Evolutionary conservation across 2,797 vertebrate species (phyloP), one percentile per base, ranked within the genome.

Genomic region (Psittacula echo): DNA sequence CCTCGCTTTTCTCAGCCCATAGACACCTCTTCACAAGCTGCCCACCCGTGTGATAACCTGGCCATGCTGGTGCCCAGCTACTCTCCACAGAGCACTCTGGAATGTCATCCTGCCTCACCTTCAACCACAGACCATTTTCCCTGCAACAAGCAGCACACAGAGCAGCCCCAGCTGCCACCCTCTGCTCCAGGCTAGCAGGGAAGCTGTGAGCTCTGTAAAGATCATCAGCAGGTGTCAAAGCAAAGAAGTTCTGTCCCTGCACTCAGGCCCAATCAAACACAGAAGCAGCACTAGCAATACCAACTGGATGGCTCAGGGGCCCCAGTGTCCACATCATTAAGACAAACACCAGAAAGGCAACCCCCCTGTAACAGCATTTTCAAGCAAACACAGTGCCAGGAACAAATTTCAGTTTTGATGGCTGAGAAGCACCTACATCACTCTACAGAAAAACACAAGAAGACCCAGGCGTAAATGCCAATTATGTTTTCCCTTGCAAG

Each of bases 41-140:
- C 5, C 0, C 11, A 34, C n/a, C 22, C 2, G 1, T 23, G 13
- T 13, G 48, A 54, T 29, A n/a, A 62, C 10, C 21, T 1, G 1
- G 44, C 56, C 39, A 21, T 29, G 56, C 44, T 41, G 6, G 1
- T 26, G 27, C 32, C 10, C 72, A 47, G 56, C 39, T 20, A 8
- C 1, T 1, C 34, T 39, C 13, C 24, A 22, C 29, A 11, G 41
- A 42, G 61, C 26, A 20, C 19, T n/a, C 50, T 34, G 60, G 32
- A 27, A 15, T 3, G 0, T 7, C 5, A 3, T 39, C 58, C 24
- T 41, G 41, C 34, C 47, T 41, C 56, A 34, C 7, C 23, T 19
- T 21, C 1, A 2, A 21, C 32, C 45, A 50, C 3, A 1, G 23
- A 65, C 11, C 13, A 14, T 24, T 34, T 11, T 51, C 73, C 17